Percentiles rank a stretch among this genome's conserved stretches.
phyloP scores from a whole-genome alignment of 2,888 invertebrate species.

The Synergus gifuensis region DNA sequence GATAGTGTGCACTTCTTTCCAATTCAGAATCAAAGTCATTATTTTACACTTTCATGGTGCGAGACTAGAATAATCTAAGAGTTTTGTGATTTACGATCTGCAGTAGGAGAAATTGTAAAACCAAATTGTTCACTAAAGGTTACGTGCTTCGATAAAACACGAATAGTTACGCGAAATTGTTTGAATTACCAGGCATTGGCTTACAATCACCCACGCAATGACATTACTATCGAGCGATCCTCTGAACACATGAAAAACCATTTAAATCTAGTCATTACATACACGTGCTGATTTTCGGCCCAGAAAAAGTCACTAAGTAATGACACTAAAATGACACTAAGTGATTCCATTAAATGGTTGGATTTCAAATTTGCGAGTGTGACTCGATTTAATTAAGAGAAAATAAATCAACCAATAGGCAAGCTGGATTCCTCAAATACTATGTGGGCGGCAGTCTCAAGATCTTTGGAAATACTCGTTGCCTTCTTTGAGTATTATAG shows the following conservation, averaged over 20 bases:
- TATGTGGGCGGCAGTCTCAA: slow-evolving; percentile 90
- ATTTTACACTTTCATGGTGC: not conserved
- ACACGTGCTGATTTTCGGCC: not conserved
- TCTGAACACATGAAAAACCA: slow-evolving; percentile 8
- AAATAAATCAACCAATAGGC: not conserved
- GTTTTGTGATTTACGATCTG: slow-evolving; percentile 17
- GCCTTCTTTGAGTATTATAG: slow-evolving; percentile 92
- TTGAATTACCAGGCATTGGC: slow-evolving; percentile 19
- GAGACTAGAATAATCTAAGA: not conserved
- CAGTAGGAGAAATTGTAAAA: not conserved
- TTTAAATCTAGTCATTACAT: slow-evolving; percentile 15
- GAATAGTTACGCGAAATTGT: slow-evolving; percentile 22
- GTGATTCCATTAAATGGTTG: slow-evolving; percentile 13
- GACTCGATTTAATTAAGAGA: not conserved
- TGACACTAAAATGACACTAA: slow-evolving; percentile 3
- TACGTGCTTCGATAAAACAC: not conserved
- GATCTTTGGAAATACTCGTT: slow-evolving; percentile 89
- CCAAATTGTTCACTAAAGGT: not conserved
- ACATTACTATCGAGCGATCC: slow-evolving; percentile 9
- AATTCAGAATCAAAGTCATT: not conserved
- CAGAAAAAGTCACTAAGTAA: not conserved
- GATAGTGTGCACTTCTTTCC: not conserved
- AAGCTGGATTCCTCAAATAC: slow-evolving; percentile 63
- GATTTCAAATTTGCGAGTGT: not conserved
- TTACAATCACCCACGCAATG: not conserved